Evolutionary conservation across 2,888 invertebrate genomes (phyloP), one percentile per base, ranked within the genome.

Genomic region (Cyclophora albipunctata): DNA sequence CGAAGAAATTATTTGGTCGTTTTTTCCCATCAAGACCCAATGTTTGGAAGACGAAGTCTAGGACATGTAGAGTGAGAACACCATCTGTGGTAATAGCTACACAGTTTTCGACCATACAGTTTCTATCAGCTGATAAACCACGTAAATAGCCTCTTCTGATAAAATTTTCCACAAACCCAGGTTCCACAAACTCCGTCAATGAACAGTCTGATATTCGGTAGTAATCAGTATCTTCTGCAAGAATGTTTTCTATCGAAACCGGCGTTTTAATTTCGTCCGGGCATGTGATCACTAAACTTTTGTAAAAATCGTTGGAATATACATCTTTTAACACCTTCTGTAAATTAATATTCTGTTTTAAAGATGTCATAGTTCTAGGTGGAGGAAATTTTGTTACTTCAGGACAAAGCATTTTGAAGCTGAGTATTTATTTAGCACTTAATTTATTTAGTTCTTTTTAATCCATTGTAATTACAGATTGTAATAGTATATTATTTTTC

Each of bases 11-110:
- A 40, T 79, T 67, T 6, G 76, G 78, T 4, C 76, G 55, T 54
- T 83, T 83, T 2, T 47, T 69, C 2, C 87, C 87, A 70, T 87
- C 82, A 5, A 86, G 62, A 4, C 88, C 87, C 48, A 86, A 57
- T n/a, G 77, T 81, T 74, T 87, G 85, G 51, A 68, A 86, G n/a
- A 75, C 60, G 51, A 66, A 73, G 5, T 83, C 77, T 45, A 72
- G 49, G 40, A 84, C 49, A 57, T 87, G 79, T 3, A 88, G 46
- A 3, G 73, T 78, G 4, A 88, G 59, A 4, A 67, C 49, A 4
- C 86, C 85, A 3, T 84, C 74, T n/a, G 85, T 80, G 1, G 82
- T 81, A 43, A 88, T 63, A 34, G 81, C 77, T 2, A 67, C 74
- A 55, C 83, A 81, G 54, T 85, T 85, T 34, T 84, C 65, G 40